phyloP scores from a whole-genome alignment of 1,140 invertebrate genomes.

The Magallana angulata region DNA sequence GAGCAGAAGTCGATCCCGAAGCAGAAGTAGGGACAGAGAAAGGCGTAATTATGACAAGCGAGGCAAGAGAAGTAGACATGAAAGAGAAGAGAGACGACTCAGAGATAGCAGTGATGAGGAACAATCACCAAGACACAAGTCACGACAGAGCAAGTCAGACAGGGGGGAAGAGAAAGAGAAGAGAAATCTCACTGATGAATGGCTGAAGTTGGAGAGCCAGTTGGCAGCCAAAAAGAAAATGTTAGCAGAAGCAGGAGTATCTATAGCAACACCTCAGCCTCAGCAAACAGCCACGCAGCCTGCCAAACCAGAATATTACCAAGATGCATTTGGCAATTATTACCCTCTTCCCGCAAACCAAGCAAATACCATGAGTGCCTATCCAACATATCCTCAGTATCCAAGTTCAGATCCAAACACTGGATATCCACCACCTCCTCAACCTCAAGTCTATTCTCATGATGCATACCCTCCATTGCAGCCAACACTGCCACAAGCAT shows the following conservation, averaged over 20 bases:
- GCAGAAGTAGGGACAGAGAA: slow-evolving; percentile 54
- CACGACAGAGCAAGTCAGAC: slow-evolving; percentile 6
- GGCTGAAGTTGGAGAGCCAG: slow-evolving; percentile 60
- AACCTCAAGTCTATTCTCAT: slow-evolving; percentile 36
- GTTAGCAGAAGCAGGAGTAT: slow-evolving; percentile 47
- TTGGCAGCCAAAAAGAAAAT: slow-evolving; percentile 54
- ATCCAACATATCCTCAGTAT: slow-evolving; percentile 23
- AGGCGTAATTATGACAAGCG: slow-evolving; percentile 36
- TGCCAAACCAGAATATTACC: slow-evolving; percentile 42
- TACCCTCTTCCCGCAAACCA: slow-evolving; percentile 35
- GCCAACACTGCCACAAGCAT: not conserved
- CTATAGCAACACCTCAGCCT: not conserved
- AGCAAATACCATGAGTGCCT: slow-evolving; percentile 8
- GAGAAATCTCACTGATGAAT: slow-evolving; percentile 53
- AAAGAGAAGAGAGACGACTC: slow-evolving; percentile 54
- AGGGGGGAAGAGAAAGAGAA: slow-evolving; percentile 38
- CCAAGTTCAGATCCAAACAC: not conserved
- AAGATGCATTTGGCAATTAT: slow-evolving; percentile 50
- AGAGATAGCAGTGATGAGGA: slow-evolving; percentile 50
- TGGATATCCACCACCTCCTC: slow-evolving; percentile 31
- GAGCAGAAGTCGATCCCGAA: slow-evolving; percentile 55
- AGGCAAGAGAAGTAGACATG: slow-evolving; percentile 46
- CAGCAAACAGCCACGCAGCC: not conserved
- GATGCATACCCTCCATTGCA: slow-evolving; percentile 10
- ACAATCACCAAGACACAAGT: slow-evolving; percentile 27